Evolutionary conservation across 1,140 invertebrate species (phyloP).

Genomic region (honey bee (Apis mellifera)): DNA sequence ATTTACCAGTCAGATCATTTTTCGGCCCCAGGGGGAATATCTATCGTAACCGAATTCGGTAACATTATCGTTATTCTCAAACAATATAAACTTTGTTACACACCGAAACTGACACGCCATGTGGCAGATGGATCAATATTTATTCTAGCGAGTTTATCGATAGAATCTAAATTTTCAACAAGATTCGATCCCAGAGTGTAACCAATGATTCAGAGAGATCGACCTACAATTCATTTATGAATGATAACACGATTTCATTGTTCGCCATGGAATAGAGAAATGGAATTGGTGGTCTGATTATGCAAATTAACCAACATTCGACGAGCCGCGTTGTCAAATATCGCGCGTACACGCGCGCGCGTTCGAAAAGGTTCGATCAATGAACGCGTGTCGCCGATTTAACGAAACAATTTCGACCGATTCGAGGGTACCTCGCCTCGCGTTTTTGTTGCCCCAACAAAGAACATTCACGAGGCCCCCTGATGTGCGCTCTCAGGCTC

Average conservation of each 20-base stretch:
- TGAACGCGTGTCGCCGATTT: conserved; percentile 50
- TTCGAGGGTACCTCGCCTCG: conserved; percentile 35
- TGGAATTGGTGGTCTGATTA: conserved; percentile 20
- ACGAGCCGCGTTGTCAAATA: not conserved
- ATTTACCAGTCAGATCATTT: no score
- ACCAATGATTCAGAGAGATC: not conserved
- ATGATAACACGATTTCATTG: conserved; percentile 20
- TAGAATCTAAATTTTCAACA: not conserved
- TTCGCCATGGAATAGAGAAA: not conserved
- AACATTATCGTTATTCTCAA: not conserved
- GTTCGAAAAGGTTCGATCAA: not conserved
- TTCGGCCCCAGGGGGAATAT: no score
- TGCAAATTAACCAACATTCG: conserved; percentile 20
- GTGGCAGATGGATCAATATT: conserved; percentile 40
- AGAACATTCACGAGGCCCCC: conserved; percentile 13
- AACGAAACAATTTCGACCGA: conserved; percentile 59
- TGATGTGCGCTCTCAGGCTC: not conserved
- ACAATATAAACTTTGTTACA: not conserved
- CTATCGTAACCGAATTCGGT: not conserved
- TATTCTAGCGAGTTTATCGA: conserved; percentile 37
- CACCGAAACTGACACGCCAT: not conserved
- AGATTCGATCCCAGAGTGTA: not conserved
- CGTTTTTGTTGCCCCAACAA: conserved; percentile 56
- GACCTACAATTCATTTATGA: conserved; percentile 27
- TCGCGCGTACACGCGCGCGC: no score